phyloP scores from a whole-genome alignment of 2,113 vertebrate species.

The Plecotus auritus region DNA sequence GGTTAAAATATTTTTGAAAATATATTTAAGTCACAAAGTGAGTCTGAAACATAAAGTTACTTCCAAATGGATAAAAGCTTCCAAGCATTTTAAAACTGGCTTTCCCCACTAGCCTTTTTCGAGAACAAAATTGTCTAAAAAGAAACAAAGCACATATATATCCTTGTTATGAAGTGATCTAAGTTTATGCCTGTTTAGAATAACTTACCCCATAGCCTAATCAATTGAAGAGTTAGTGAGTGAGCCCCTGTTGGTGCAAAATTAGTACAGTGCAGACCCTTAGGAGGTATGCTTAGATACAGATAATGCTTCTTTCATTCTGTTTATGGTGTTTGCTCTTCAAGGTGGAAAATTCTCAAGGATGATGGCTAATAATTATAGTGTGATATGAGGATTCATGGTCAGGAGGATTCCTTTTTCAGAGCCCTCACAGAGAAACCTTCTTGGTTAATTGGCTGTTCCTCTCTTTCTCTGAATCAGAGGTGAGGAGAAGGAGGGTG shows the following conservation, averaged over 20 bases:
- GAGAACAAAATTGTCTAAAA: constrained; percentile 17
- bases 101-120: neutral
- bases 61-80: neutral
- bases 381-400: neutral
- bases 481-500: neutral
- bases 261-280: neutral
- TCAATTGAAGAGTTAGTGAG: neutral
- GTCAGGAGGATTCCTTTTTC: neutral
- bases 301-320: neutral
- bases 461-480: neutral
- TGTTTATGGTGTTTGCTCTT: neutral
- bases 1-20: neutral
- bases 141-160: neutral
- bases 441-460: neutral
- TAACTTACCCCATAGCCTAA: neutral
- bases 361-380: neutral
- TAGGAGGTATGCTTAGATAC: neutral
- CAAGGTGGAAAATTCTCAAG: neutral
- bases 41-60: constrained; percentile 27
- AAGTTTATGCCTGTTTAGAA: neutral
- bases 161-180: neutral
- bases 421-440: neutral
- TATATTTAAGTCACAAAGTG: neutral
- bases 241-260: neutral
- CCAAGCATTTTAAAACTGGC: constrained; percentile 9